Evolutionary conservation across 2,797 vertebrate genomes (phyloP).

Genomic region (Myotis findleyi): DNA sequence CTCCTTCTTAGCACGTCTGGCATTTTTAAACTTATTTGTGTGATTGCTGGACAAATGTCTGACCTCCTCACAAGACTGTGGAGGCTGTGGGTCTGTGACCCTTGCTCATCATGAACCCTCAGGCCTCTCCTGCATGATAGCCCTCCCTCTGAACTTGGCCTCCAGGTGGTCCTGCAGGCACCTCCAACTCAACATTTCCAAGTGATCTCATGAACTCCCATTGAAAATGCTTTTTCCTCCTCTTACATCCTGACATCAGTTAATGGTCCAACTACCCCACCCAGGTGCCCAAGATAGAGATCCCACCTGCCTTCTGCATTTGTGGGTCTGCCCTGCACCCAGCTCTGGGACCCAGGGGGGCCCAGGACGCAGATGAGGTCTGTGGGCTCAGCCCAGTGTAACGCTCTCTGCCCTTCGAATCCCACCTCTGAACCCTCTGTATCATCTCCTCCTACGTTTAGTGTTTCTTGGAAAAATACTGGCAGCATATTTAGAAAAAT

Average conservation of each 20-base stretch:
- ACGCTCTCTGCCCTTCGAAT: not conserved
- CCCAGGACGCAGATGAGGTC: not conserved
- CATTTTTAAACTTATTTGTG: not conserved
- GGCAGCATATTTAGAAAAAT: conserved; percentile 73
- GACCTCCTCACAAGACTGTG: not conserved
- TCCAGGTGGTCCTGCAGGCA: not conserved
- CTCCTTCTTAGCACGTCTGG: not conserved
- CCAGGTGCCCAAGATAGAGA: not conserved
- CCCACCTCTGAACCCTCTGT: not conserved
- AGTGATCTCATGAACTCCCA: not conserved
- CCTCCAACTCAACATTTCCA: not conserved
- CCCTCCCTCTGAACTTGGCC: not conserved
- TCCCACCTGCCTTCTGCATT: not conserved
- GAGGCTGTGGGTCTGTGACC: not conserved
- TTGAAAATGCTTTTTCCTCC: not conserved
- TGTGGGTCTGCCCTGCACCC: not conserved
- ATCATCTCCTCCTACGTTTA: not conserved
- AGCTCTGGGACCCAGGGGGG: not conserved
- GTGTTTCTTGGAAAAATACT: conserved; percentile 74
- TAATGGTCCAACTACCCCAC: not conserved
- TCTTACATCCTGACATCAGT: not conserved
- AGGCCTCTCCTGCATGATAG: not conserved
- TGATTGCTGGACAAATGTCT: not conserved
- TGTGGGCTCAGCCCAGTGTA: not conserved
- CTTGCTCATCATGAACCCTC: not conserved